Evolutionary conservation across 2,888 invertebrate species (phyloP).

Genomic region (Volucella inflata): DNA sequence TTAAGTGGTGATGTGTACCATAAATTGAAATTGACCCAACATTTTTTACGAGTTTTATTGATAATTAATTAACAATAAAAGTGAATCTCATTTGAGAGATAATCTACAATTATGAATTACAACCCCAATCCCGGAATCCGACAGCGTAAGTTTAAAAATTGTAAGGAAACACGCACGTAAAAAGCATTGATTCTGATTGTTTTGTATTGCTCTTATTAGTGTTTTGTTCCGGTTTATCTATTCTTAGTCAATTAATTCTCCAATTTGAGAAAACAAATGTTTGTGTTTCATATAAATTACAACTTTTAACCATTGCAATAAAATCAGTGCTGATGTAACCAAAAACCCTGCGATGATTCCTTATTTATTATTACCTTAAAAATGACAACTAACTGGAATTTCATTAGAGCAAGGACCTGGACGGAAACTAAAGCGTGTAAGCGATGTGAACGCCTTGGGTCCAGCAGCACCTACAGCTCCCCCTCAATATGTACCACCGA

Average conservation of each 20-base stretch:
- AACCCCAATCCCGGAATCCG: constrained; percentile 82
- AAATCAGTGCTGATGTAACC: constrained; percentile 30
- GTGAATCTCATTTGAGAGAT: constrained; percentile 45
- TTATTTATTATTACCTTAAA: constrained; percentile 28
- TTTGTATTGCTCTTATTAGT: constrained; percentile 28
- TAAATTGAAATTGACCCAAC: constrained; percentile 52
- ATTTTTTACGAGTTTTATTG: constrained; percentile 29
- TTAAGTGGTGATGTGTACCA: constrained; percentile 77
- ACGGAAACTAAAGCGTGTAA: constrained; percentile 86
- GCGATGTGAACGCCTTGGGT: constrained; percentile 88
- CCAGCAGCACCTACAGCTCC: constrained; percentile 82
- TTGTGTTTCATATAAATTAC: neutral
- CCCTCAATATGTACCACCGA: constrained; percentile 77
- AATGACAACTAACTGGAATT: constrained; percentile 36
- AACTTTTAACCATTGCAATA: neutral
- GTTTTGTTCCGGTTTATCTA: neutral
- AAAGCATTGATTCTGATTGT: constrained; percentile 24
- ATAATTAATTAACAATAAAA: constrained; percentile 24
- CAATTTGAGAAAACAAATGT: constrained; percentile 7
- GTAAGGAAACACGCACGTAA: constrained; percentile 82
- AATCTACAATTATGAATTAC: constrained; percentile 80
- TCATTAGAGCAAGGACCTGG: constrained; percentile 79
- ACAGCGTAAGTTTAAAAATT: constrained; percentile 83
- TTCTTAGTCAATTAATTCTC: neutral
- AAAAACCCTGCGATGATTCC: constrained; percentile 80